Percentiles rank a stretch among this genome's conserved stretches.
These are phyloP conservation scores for Darevskia nairensis DNA, from an alignment of 2,797 vertebrate genomes.

Conservation along the genomic window DNA sequence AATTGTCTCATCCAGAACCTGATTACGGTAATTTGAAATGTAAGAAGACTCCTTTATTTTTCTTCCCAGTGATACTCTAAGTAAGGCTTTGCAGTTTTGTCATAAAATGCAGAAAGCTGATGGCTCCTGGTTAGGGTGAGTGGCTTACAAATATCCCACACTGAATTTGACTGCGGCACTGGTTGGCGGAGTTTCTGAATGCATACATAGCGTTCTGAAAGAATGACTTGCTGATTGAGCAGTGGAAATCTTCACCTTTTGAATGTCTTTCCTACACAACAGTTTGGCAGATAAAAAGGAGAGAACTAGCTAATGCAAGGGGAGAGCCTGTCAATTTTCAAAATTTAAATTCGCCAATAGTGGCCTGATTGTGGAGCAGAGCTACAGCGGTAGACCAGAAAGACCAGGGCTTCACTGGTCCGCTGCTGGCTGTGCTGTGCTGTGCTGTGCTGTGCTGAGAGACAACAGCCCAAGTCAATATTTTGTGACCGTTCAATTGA, in stretches of 20 bases:
- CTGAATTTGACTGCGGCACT: not conserved
- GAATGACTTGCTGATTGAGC: not conserved
- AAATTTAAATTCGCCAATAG: no score
- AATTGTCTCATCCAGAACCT: not conserved
- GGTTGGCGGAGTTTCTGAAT: not conserved
- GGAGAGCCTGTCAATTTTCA: no score
- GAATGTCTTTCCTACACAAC: not conserved
- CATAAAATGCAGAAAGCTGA: constrained; percentile 83
- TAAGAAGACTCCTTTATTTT: not conserved
- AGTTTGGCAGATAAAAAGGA: not conserved
- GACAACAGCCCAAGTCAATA: no score
- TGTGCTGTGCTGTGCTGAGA: no score
- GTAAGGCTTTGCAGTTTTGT: constrained; percentile 87
- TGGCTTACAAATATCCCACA: not conserved
- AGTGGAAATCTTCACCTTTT: not conserved
- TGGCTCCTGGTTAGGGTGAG: constrained; percentile 98
- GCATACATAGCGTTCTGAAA: not conserved
- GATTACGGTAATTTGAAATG: not conserved
- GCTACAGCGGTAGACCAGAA: no score
- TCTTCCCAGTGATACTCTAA: constrained; percentile 83
- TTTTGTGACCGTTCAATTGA: not conserved
- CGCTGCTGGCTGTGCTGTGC: no score
- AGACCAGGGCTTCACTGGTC: no score
- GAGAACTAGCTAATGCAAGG: not conserved
- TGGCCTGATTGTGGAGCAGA: no score